Evolutionary conservation across 2,797 vertebrate genomes (phyloP).

Genomic region (Protosalanx chinensis): DNA sequence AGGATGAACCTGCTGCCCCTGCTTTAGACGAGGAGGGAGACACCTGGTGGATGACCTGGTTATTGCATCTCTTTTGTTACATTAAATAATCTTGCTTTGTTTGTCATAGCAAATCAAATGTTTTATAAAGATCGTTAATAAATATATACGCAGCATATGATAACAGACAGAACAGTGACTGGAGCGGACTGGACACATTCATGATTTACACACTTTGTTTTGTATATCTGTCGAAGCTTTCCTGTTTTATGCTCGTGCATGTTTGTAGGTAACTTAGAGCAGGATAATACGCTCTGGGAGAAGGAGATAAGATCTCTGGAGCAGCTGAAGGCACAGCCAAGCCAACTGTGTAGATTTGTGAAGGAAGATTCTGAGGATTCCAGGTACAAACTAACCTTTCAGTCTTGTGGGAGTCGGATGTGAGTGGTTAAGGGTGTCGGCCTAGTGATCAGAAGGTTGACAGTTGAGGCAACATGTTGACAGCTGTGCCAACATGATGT

Average conservation of each 20-base stretch:
- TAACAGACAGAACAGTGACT: background rate
- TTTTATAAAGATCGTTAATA: no score
- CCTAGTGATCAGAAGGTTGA: no score
- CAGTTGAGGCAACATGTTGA: no score
- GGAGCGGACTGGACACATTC: background rate
- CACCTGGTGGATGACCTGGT: background rate
- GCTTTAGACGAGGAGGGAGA: background rate
- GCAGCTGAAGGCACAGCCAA: conserved; percentile 29
- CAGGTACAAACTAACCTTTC: conserved; percentile 47
- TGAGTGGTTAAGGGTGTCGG: no score
- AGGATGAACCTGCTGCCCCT: background rate
- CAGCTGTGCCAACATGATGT: no score
- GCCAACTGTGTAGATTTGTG: conserved; percentile 60
- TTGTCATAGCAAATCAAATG: no score
- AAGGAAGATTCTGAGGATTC: conserved; percentile 7
- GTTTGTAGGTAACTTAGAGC: conserved; percentile 43
- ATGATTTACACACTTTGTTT: background rate
- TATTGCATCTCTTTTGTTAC: background rate
- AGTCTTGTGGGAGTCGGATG: no score
- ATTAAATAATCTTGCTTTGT: no score
- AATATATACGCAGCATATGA: background rate
- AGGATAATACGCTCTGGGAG: conserved; percentile 37
- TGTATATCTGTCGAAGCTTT: background rate
- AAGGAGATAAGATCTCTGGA: conserved; percentile 43
- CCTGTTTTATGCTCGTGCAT: background rate